Base-by-base conservation (phyloP, 2,888 invertebrate genomes). In the Notodonta ziczac region DNA sequence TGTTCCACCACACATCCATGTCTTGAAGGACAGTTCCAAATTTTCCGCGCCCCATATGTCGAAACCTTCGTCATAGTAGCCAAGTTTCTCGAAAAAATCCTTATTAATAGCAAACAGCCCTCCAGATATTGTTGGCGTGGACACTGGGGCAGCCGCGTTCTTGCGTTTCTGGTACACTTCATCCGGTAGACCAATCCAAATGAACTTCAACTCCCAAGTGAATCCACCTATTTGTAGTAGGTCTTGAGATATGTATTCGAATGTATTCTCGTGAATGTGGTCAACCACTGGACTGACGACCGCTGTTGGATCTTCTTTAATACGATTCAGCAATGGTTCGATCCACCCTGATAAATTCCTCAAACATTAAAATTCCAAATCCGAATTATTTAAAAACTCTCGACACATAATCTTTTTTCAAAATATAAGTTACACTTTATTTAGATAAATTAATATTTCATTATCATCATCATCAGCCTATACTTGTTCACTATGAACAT, bases 11-110 rank as follows among this genome's bases (percentile, higher is more conserved):
- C 99, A 99, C 99, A 99, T 99, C 99, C 99, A 99, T 0, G 98
- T 97, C 95, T 99, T 99, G 90, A 99, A 99, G 2, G 99, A 99
- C 50, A 99, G 90, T 88, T 99, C 99, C 69, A 99, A 93, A 91
- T 99, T 99, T 88, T 99, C 98, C 52, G 98, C 98, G 59, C 99
- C 99, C 99, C 99, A 99, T 77, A 99, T 98, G 86, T 99, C 98
- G 91, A 99, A 99, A 12, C 98, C 99, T 46, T 97, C 97, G 89
- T 99, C 99, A 88, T 99, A 99, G 52, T 97, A 97, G 50, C 99
- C 99, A 46, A 99, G 94, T 58, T 95, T 95, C 82, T 98, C 96
- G 86, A 99, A 99, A 91, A 98, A 99, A 63, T 94, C 89, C 78
- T 96, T 96, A 88, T 98, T 97, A 77, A 99, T 99, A 60, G 98